phyloP scores from a whole-genome alignment of 2,797 vertebrate species.

The Sebastes trivittatus region DNA sequence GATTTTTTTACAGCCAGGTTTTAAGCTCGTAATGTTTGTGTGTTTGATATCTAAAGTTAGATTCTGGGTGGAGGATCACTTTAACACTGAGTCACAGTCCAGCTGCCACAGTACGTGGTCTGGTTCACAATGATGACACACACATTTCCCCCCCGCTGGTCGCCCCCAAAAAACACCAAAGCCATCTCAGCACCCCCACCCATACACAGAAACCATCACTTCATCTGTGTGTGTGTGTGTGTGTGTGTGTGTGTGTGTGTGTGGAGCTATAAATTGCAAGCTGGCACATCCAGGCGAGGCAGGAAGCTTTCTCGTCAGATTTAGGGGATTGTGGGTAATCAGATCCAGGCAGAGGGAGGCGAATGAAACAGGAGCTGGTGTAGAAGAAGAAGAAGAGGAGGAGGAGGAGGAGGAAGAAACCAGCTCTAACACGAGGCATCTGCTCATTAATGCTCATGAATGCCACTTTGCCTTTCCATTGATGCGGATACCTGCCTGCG shows the following conservation, averaged over 20 bases:
- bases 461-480: conserved; percentile 36
- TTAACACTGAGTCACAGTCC: not conserved
- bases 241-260: not conserved
- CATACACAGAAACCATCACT: conserved; percentile 6
- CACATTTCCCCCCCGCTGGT: not conserved
- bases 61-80: not conserved
- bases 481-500: conserved; percentile 30
- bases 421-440: conserved; percentile 31
- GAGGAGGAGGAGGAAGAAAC: not conserved
- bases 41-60: conserved; percentile 4
- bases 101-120: conserved; percentile 44
- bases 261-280: conserved; percentile 64
- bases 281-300: conserved; percentile 57
- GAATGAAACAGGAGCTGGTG: conserved; percentile 43
- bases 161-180: conserved; percentile 12
- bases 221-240: not conserved
- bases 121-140: conserved; percentile 35
- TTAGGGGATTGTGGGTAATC: conserved; percentile 71
- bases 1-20: not conserved
- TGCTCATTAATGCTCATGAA: conserved; percentile 57
- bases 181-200: conserved; percentile 12
- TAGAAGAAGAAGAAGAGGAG: not conserved
- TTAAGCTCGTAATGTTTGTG: not conserved
- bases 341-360: conserved; percentile 59
- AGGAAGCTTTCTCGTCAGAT: conserved; percentile 60